phyloP scores from a whole-genome alignment of 1,140 invertebrate species.

The Brachystomella parvula region DNA sequence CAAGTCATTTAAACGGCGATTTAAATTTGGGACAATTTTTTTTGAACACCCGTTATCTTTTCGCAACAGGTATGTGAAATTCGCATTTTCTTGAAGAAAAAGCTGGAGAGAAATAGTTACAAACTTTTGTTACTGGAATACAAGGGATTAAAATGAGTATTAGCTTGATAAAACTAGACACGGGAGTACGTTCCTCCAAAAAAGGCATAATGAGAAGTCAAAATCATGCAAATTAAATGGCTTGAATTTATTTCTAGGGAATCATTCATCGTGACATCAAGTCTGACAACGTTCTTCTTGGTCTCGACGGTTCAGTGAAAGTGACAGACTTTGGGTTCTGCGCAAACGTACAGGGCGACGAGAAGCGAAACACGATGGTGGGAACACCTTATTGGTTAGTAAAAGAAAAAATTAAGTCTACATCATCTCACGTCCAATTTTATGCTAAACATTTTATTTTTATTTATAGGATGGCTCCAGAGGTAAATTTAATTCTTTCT shows the following conservation, averaged over 20 bases:
- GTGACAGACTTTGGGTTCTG: slow-evolving; percentile 98
- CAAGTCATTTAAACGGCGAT: no score
- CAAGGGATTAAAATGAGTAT: neutral
- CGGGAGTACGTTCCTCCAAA: neutral
- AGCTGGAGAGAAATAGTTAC: no score
- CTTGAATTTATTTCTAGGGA: slow-evolving; percentile 45
- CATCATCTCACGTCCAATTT: neutral
- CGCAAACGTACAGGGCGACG: slow-evolving; percentile 78
- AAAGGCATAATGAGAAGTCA: neutral
- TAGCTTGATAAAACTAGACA: neutral
- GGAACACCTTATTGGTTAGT: slow-evolving; percentile 84
- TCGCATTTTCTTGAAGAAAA: no score
- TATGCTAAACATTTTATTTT: neutral
- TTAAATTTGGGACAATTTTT: no score
- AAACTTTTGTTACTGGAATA: no score
- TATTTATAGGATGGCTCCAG: slow-evolving; percentile 64
- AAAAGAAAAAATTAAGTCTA: neutral
- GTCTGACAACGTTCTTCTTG: slow-evolving; percentile 90
- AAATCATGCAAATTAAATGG: neutral
- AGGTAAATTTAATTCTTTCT: slow-evolving; percentile 6
- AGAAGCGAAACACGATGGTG: slow-evolving; percentile 94
- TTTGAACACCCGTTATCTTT: no score
- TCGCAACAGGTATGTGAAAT: no score
- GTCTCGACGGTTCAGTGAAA: slow-evolving; percentile 94
- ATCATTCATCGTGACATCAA: slow-evolving; percentile 91